Base-by-base conservation (phyloP, 2,888 invertebrate species). In the Leptopilina myrica region DNA sequence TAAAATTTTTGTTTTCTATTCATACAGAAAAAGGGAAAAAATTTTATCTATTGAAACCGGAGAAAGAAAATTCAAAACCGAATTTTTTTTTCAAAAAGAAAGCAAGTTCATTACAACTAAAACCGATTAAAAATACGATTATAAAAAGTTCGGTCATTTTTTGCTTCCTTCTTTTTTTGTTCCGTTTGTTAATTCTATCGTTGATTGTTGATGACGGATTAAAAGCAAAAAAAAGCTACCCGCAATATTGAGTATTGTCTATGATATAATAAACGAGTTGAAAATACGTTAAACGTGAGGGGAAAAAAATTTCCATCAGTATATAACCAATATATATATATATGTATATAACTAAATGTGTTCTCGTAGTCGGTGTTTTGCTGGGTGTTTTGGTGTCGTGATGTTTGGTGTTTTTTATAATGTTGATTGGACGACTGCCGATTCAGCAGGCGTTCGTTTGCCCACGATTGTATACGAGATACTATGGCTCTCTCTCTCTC, bases 381-480 rank as follows among this genome's bases (percentile, higher is more conserved):
- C 84, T 85, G 81, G 86, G 33, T 88, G 87, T 88, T 89, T 88
- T 33, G 84, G 84, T 87, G 86, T 87, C 86, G 85, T 84, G 81
- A 81, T 85, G 87, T 88, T 89, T 88, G 85, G 85, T 89, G 88
- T 90, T 91, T 90, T 90, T 33, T 33, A 88, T 26, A 88, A 90
- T 90, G 91, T 90, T 91, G 89, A 91, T 90, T 91, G 90, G 89
- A 90, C 89, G 87, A 90, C 89, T 90, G 90, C 88, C 89, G 90
- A 91, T 91, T 89, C 89, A 89, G 89, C 89, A 85, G 85, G 86
- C 86, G 89, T 89, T 90, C 88, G 88, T 89, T 90, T 90, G 87
- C 86, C 83, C 33, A 83, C 87, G 84, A 90, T 89, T 90, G 87
- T 90, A 9, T 33, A 33, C 81, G 76, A 84, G 79, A 82, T 78